Evolutionary conservation across 2,797 vertebrate species (phyloP), one percentile per base, ranked within the genome.

Genomic region (Percopsis omiscomaycus): DNA sequence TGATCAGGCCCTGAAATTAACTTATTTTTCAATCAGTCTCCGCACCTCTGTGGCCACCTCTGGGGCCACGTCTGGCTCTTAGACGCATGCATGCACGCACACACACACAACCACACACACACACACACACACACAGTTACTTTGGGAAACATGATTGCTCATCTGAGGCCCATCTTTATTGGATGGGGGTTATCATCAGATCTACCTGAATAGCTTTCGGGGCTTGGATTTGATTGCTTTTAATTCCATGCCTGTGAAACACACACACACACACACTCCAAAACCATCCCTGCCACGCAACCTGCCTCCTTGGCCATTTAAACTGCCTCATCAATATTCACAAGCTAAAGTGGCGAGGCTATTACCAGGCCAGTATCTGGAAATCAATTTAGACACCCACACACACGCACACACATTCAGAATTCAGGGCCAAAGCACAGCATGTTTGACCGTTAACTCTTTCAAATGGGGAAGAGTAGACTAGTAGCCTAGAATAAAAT

Each of bases 21-120:
- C 95, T 97, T 97, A 95, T 98, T 98, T 98, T 98, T 98, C 96
- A 98, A 98, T 98, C 96, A 98, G 95, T 92, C 93, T 90, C 88
- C 84, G 86, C 90, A 93, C 95, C 94, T 94, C 92, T 81, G 87
- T 92, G 95, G 95, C 94, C 94, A 89, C 89, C 94, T 94, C 92
- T 81, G 87, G 92, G 95, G 95, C 94, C 94, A 89, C 89, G 56
- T 27, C 59, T 22, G 55, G 46, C 55, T 70, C 54, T 47, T 61
- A 57, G 64, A 59, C 56, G 10, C 63, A 50, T 5, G 42, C 63
- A 59, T 57, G 16, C 27, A 47, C 37, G 52, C 46, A 56, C 54
- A 65, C 46, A 65, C 55, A 58, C 42, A 59, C 49, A 47, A 30
- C 51, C 63, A 55, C 48, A 28, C 61, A 10, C n/a, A 11, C 71